A percentile compares a stretch with the other conserved stretches of the same genome.
Evolutionary conservation across 2,888 invertebrate species (phyloP).

Genomic region (Isotomurus palustris): DNA sequence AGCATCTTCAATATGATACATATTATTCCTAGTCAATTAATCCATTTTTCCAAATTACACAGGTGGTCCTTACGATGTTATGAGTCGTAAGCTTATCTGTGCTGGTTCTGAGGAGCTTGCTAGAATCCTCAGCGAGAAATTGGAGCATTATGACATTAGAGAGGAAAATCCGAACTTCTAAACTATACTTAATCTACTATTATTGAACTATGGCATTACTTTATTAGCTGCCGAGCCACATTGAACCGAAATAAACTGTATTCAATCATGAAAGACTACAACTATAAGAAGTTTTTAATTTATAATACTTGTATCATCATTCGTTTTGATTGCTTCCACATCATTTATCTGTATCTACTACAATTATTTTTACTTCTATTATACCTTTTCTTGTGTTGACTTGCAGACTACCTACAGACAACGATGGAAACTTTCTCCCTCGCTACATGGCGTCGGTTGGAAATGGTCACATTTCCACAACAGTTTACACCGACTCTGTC

Average conservation of each 20-base stretch:
- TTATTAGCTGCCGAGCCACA: too few species aligned
- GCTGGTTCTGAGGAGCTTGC: slow-evolving; percentile 70
- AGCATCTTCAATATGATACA: not conserved
- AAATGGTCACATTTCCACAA: slow-evolving; percentile 46
- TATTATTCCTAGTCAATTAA: not conserved
- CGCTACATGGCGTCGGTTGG: slow-evolving; percentile 44
- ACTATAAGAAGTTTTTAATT: too few species aligned
- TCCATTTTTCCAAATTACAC: too few species aligned
- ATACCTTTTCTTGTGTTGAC: too few species aligned
- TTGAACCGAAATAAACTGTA: too few species aligned
- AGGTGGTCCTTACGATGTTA: slow-evolving; percentile 73
- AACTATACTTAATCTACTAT: not conserved
- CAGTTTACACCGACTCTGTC: slow-evolving; percentile 42
- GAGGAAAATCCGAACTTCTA: not conserved
- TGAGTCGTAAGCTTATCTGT: slow-evolving; percentile 74
- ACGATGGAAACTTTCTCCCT: slow-evolving; percentile 26
- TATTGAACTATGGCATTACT: too few species aligned
- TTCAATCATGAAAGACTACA: too few species aligned
- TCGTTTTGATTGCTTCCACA: too few species aligned
- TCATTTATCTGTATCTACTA: too few species aligned
- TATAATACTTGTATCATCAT: too few species aligned
- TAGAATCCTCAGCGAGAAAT: not conserved
- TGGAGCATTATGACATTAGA: not conserved
- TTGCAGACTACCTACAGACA: slow-evolving; percentile 33
- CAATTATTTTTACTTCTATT: too few species aligned